Conservation (phyloP, 1,140 invertebrate genomes). For the Papilio polytes region DNA sequence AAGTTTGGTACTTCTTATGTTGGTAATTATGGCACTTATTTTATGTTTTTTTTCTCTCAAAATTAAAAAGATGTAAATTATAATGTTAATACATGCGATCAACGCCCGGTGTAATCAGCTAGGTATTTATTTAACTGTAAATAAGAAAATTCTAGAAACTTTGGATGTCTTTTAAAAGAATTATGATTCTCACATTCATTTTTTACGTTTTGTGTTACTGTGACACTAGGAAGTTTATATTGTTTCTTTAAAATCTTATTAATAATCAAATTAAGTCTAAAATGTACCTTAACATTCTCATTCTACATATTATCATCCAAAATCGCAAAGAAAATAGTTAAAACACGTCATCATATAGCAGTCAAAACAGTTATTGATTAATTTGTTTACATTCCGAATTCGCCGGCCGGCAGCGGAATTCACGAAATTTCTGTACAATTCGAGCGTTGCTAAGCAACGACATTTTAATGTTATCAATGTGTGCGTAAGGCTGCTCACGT, state of each 20-base stretch:
- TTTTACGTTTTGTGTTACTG: background rate
- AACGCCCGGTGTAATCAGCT: too few relatives aligned
- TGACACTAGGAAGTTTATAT: background rate
- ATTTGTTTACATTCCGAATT: constrained; percentile 15
- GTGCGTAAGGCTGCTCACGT: background rate
- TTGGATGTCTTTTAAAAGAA: too few relatives aligned
- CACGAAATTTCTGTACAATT: constrained; percentile 38
- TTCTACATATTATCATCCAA: background rate
- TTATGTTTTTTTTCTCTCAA: too few relatives aligned
- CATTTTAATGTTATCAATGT: constrained; percentile 31
- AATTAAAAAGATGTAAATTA: too few relatives aligned
- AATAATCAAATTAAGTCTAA: background rate
- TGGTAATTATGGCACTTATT: too few relatives aligned
- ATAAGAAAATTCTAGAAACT: too few relatives aligned
- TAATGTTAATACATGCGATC: too few relatives aligned
- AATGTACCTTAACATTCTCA: background rate
- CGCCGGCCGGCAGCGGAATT: constrained; percentile 43
- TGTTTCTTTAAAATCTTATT: background rate
- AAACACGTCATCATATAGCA: background rate
- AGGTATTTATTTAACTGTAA: too few relatives aligned
- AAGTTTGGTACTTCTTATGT: too few relatives aligned
- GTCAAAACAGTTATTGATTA: constrained; percentile 5
- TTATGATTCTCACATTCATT: background rate
- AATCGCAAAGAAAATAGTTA: background rate
- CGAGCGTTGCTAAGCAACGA: constrained; percentile 31